Base-by-base conservation (phyloP, 2,113 vertebrate genomes). In the Rissa tridactyla region DNA sequence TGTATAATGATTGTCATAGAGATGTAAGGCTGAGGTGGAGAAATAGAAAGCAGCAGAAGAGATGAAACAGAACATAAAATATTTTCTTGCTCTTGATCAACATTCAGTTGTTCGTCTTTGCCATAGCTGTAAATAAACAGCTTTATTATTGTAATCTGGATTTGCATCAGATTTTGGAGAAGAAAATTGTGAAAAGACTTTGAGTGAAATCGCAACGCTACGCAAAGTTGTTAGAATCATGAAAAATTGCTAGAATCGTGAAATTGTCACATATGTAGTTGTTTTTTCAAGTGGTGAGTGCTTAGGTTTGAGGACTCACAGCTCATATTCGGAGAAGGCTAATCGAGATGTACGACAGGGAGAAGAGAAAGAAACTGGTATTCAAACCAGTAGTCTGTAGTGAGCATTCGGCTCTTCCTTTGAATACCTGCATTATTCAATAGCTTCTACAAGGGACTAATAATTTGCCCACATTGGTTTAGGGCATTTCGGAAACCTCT, bases 1-100 rank as follows among this genome's bases (percentile, higher is more conserved):
- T 95, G 94, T 92, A 32, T 76, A 62, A 85, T 61, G 91, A 96
- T 89, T 97, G 89, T 91, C 95, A 92, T 40, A 89, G 93, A 96
- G 84, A 96, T 96, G 70, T 68, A 30, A 72, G 87, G 89, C 94
- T 91, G 93, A 87, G 91, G 73, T 85, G 70, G 78, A 71, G 89
- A 89, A 66, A 32, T 10, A 71, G 64, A 82, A 55, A 89, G 73
- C 65, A 49, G 73, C 26, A 55, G 17, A 80, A 73, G 81, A 89
- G 55, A 55, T 79, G 86, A 89, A 96, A 89, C 26, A 44, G 81
- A 94, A 75, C 47, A 55, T 29, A 10, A 84, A 97, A 91, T 92
- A 86, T 86, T 94, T 92, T 30, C 52, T 77, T 85, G 61, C 61
- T 79, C 8, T 87, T 77, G 76, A 90, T 73, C 75, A 83, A 29